Base-by-base conservation (phyloP, 2,113 vertebrate species). In the Poeciliopsis prolifica region DNA sequence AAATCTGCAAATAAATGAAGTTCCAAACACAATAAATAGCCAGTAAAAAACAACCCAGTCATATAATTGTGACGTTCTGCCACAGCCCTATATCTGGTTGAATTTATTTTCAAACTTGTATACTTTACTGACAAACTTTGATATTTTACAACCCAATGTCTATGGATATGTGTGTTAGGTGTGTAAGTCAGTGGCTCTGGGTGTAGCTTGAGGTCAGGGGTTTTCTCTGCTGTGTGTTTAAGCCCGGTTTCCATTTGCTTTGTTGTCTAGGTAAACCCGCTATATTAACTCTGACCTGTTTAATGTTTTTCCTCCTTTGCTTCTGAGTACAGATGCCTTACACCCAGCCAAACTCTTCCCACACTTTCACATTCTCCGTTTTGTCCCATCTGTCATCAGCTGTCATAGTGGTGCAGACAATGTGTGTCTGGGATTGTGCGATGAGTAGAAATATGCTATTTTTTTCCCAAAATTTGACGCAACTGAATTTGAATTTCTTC, bases 221-320 rank as follows among this genome's bases (percentile, higher is more conserved):
- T 70, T 44, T 63, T 31, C 64, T 62, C 67, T 77, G 28, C 63
- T 78, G 26, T 64, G 29, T 22, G 51, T 58, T 28, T 72, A 68
- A 72, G 60, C 85, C 72, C 83, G 60, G 72, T 86, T 81, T 81
- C 74, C 69, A 17, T 77, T 80, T 80, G 68, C 83, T 73, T 1
- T 4, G 88, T 89, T 88, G 86, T 65, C 84, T 79, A 51, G 82
- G 80, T 85, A 86, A 91, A 89, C 71, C 75, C 77, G 7, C 67
- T 84, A 79, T 65, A 69, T 85, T 85, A 68, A 70, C 24, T 2
- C 54, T 91, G 91, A 91, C 91, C 92, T 86, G 83, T 88, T 88
- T 93, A 81, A 82, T 64, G 51, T 78, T 68, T 81, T 80, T 71
- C 11, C 83, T 86, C 35, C 31, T 74, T 35, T 66, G 63, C 62